phyloP scores from a whole-genome alignment of 2,113 vertebrate species.

The Clarias gariepinus region DNA sequence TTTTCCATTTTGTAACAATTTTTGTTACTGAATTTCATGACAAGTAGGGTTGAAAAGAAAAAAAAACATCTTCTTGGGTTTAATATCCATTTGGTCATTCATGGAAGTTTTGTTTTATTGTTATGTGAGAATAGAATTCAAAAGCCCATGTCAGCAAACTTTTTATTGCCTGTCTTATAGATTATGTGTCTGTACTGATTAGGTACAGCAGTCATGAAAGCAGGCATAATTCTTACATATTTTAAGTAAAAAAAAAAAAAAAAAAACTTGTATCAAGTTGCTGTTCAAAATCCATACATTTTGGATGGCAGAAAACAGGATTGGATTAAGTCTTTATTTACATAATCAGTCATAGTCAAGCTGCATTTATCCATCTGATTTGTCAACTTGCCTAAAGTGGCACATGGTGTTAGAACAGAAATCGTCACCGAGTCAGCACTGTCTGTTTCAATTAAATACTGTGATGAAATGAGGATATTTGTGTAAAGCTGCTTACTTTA shows the following conservation, averaged over 20 bases:
- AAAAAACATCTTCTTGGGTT: background rate
- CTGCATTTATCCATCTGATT: background rate
- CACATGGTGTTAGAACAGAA: constrained; percentile 12
- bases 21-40: background rate
- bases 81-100: background rate
- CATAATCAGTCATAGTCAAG: constrained; percentile 38
- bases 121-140: background rate
- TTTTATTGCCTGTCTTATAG: background rate
- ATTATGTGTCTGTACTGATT: background rate
- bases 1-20: background rate
- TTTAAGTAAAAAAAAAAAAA: background rate
- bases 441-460: constrained; percentile 8
- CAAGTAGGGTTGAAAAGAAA: too few relatives aligned
- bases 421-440: background rate
- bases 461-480: constrained; percentile 25
- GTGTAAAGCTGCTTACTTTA: constrained; percentile 11
- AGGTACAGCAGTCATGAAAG: background rate
- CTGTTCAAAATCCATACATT: background rate
- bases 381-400: constrained; percentile 7
- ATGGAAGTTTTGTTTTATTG: background rate
- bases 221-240: background rate
- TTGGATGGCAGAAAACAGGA: constrained; percentile 20
- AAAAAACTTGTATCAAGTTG: background rate
- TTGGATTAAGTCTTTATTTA: constrained; percentile 20
- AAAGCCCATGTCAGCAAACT: background rate